These are phyloP conservation scores for Nephrotoma appendiculata DNA, from an alignment of 2,888 invertebrate species.

Conservation along the genomic window DNA sequence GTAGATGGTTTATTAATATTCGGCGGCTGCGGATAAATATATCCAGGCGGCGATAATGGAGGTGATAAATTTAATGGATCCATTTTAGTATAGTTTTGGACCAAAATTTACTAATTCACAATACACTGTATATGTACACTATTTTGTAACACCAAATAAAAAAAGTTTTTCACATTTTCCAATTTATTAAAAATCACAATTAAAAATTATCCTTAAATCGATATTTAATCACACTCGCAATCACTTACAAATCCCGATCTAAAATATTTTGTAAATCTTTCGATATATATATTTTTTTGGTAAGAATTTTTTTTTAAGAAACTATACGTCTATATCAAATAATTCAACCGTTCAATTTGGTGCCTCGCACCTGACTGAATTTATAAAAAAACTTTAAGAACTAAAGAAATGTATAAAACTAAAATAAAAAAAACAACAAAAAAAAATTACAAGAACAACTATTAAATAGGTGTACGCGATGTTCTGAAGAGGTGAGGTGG, in stretches of 20 bases:
- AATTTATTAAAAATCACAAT: not conserved
- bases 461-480: not conserved
- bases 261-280: not conserved
- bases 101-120: not conserved
- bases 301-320: not conserved
- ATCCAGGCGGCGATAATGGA: not conserved
- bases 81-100: not conserved
- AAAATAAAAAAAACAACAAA: not conserved
- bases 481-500: slow-evolving; percentile 2
- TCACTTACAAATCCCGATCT: not conserved
- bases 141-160: not conserved
- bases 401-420: not conserved
- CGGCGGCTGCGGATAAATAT: not conserved
- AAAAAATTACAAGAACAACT: not conserved
- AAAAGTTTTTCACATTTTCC: not conserved
- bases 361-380: slow-evolving; percentile 35
- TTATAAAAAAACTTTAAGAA: slow-evolving; percentile 14
- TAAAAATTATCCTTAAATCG: not conserved
- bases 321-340: not conserved
- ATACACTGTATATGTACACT: not conserved
- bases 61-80: slow-evolving; percentile 1
- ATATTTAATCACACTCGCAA: not conserved
- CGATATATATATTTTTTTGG: not conserved
- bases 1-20: slow-evolving; percentile 29
- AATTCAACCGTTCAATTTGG: slow-evolving; percentile 28